Evolutionary conservation across 2,113 vertebrate genomes (phyloP).

Genomic region (Mellivora capensis): DNA sequence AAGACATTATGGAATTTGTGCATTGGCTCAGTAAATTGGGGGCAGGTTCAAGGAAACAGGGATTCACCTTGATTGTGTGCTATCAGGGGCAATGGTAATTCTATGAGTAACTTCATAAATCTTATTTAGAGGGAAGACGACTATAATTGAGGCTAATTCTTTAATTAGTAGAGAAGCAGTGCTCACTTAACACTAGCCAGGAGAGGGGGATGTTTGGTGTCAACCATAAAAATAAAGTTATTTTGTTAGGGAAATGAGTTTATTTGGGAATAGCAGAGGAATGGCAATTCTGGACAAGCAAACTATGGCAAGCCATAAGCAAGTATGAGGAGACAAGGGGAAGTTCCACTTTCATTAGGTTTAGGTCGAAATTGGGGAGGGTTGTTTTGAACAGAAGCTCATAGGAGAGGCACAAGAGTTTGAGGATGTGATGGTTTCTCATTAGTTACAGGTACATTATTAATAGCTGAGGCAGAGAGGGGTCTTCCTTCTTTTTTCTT

Average conservation of each 20-base stretch:
- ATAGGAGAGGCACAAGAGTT: background rate
- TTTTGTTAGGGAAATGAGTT: background rate
- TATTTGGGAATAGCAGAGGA: background rate
- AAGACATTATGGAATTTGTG: background rate
- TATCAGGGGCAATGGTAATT: background rate
- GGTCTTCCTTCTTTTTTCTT: background rate
- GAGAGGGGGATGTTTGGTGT: background rate
- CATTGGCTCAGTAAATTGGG: background rate
- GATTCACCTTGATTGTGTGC: background rate
- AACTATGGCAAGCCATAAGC: background rate
- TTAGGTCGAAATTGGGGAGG: background rate
- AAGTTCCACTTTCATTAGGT: background rate
- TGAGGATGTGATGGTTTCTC: background rate
- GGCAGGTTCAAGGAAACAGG: background rate
- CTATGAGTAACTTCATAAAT: background rate
- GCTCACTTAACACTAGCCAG: background rate
- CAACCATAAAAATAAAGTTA: background rate
- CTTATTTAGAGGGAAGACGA: background rate
- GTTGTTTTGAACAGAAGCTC: background rate
- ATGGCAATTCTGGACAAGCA: background rate
- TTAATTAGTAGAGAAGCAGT: background rate
- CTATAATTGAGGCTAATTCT: background rate
- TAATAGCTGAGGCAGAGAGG: background rate
- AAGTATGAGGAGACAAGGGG: background rate
- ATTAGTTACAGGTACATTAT: background rate